Conservation (phyloP, 2,113 vertebrate species). For the Ahaetulla prasina region DNA sequence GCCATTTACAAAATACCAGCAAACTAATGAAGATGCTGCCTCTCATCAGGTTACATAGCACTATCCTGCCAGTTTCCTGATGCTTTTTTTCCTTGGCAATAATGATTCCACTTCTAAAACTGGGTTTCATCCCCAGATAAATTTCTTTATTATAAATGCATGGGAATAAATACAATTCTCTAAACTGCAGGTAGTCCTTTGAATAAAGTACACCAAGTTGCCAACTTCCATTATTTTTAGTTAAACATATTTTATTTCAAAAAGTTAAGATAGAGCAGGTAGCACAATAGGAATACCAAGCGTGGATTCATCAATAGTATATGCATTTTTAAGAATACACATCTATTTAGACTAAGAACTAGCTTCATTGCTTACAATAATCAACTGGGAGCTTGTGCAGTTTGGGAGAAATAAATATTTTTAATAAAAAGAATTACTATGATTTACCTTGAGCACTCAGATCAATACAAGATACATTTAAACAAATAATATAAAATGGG, state of each 20-base stretch:
- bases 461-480: not conserved
- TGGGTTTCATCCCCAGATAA: not conserved
- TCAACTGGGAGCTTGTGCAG: not conserved
- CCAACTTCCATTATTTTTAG: not conserved
- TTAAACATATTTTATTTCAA: not conserved
- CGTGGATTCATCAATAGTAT: not conserved
- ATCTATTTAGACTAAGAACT: not conserved
- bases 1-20: not conserved
- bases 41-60: not conserved
- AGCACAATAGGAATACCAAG: not conserved
- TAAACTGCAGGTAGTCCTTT: not conserved
- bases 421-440: not conserved
- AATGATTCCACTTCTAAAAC: not conserved
- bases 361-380: not conserved
- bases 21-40: not conserved
- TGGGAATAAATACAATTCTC: not conserved
- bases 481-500: not conserved
- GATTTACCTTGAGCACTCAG: not conserved
- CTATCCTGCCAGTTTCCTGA: not conserved
- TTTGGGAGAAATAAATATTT: not conserved
- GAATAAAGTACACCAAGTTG: not conserved
- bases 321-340: not conserved
- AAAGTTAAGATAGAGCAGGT: not conserved
- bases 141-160: not conserved
- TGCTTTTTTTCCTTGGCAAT: not conserved